A percentile compares a stretch with the other conserved stretches of the same genome.
Evolutionary conservation across 2,797 vertebrate species (phyloP).

Genomic region (Phataginus tricuspis): DNA sequence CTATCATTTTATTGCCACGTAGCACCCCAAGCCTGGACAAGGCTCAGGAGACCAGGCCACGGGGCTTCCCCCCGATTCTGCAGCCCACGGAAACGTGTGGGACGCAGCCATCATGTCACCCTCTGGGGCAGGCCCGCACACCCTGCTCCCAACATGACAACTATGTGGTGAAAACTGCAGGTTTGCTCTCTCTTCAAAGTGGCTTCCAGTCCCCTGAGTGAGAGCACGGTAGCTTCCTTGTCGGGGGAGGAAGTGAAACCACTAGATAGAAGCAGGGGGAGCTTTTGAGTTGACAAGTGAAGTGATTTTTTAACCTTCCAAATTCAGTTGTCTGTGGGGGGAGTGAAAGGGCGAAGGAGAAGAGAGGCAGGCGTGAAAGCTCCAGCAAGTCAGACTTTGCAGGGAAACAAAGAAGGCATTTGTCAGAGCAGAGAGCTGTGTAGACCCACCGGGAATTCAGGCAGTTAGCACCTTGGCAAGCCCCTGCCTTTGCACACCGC

Average conservation of each 20-base stretch:
- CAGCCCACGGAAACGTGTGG: not conserved
- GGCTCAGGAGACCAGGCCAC: not conserved
- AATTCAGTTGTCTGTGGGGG: constrained; percentile 50
- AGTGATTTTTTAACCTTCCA: constrained; percentile 59
- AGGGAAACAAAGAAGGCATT: constrained; percentile 75
- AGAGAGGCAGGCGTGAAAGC: not conserved
- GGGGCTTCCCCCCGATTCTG: not conserved
- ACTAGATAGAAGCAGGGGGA: not conserved
- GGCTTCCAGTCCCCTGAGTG: not conserved
- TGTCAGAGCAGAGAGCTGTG: constrained; percentile 63
- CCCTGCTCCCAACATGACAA: not conserved
- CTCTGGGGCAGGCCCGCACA: not conserved
- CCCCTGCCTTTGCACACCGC: constrained; percentile 59
- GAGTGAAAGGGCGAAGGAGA: not conserved
- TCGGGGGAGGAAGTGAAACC: not conserved
- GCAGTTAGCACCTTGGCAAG: constrained; percentile 72
- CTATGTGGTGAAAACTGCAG: not conserved
- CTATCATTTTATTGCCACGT: not conserved
- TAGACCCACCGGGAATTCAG: constrained; percentile 6
- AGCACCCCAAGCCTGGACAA: not conserved
- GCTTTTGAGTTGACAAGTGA: constrained; percentile 49
- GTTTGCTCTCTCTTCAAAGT: not conserved
- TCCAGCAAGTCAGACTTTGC: constrained; percentile 60
- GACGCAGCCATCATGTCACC: not conserved
- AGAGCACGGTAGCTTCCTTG: not conserved